Conservation (phyloP, 2,113 vertebrate species). For the Pituophis catenifer region DNA sequence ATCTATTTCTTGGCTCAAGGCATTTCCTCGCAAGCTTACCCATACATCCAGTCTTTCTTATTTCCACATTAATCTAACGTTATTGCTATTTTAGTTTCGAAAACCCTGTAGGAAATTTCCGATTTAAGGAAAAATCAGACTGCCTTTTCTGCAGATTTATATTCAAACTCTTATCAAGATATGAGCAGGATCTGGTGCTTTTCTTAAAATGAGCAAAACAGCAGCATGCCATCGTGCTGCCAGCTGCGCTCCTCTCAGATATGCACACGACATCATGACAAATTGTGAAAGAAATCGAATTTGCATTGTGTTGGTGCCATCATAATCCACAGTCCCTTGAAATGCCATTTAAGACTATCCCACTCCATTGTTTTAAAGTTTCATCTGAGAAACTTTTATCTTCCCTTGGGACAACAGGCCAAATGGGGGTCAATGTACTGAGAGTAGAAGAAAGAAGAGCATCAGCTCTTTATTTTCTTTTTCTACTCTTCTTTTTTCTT, state of each 20-base stretch:
- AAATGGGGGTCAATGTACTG: not conserved
- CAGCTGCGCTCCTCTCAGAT: not conserved
- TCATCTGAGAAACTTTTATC: not conserved
- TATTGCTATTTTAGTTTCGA: not conserved
- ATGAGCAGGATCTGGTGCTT: not conserved
- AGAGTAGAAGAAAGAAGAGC: not conserved
- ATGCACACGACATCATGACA: not conserved
- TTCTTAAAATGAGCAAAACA: not conserved
- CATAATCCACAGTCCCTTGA: not conserved
- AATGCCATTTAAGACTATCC: not conserved
- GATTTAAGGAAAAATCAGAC: not conserved
- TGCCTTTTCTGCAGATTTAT: not conserved
- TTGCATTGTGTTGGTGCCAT: not conserved
- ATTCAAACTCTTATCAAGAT: not conserved
- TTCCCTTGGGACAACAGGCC: not conserved
- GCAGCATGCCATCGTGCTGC: not conserved
- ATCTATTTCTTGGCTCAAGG: not conserved
- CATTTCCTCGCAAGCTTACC: not conserved
- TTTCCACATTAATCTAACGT: not conserved
- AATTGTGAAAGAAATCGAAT: not conserved
- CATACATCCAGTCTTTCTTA: not conserved
- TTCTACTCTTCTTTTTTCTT: not conserved
- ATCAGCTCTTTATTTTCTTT: not conserved
- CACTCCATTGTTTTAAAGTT: not conserved
- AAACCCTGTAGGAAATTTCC: not conserved